These are phyloP conservation scores for Rhodinocichla rosea DNA, from an alignment of 2,113 vertebrate species.

Conservation along the genomic window DNA sequence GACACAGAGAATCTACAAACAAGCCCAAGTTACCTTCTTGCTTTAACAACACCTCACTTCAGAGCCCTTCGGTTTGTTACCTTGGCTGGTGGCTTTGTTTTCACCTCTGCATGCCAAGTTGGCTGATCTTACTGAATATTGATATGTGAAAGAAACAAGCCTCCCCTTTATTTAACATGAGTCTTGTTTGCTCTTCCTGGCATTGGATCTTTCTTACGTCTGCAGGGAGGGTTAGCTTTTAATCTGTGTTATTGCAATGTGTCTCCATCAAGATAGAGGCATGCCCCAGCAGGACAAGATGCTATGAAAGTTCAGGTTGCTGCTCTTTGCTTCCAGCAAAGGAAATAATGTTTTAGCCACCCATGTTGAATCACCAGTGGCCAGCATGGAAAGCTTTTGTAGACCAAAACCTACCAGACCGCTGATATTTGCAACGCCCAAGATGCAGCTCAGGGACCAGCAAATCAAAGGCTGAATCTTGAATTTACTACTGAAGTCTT, in stretches of 20 bases:
- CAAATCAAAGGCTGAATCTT: neutral
- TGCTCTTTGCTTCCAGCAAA: conserved; percentile 19
- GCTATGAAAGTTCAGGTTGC: conserved; percentile 18
- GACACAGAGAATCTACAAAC: neutral
- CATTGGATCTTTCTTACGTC: neutral
- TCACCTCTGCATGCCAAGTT: neutral
- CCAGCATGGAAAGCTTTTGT: neutral
- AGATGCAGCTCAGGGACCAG: neutral
- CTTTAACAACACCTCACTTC: neutral
- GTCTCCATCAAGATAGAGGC: conserved; percentile 17
- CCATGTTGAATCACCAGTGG: conserved; percentile 18
- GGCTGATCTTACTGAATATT: neutral
- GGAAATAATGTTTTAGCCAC: conserved; percentile 47
- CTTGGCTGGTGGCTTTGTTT: neutral
- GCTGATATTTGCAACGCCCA: rapidly evolving
- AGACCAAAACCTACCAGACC: neutral
- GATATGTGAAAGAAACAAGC: neutral
- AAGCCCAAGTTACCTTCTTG: neutral
- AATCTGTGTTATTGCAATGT: neutral
- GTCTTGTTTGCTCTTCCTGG: conserved; percentile 27
- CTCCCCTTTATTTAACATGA: neutral
- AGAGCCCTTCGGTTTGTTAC: neutral
- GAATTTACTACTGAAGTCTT: neutral
- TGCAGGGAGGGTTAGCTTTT: conserved; percentile 36
- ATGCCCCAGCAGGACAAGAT: conserved; percentile 41